These are phyloP conservation scores for Wasmannia auropunctata DNA, from an alignment of 1,140 invertebrate species.

Conservation along the genomic window DNA sequence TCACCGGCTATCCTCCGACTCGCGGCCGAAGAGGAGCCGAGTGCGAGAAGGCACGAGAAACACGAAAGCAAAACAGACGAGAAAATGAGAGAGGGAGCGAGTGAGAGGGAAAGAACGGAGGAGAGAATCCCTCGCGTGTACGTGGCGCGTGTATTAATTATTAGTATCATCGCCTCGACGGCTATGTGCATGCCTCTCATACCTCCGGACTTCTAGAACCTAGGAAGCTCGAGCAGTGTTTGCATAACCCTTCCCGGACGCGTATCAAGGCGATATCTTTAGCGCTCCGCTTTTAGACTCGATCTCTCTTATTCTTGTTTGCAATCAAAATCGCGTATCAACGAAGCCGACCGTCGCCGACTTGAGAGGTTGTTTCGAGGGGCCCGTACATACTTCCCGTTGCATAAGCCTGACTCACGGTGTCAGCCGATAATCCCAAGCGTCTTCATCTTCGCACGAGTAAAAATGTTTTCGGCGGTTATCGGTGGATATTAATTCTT, in stretches of 20 bases:
- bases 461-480: not conserved
- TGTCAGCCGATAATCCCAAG: not conserved
- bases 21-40: slow-evolving; percentile 1
- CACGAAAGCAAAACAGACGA: not conserved
- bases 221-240: slow-evolving; percentile 21
- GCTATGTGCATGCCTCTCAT: slow-evolving; percentile 12
- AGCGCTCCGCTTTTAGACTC: not conserved
- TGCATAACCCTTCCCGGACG: not conserved
- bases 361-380: slow-evolving; percentile 1
- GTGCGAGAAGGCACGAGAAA: not conserved
- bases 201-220: not conserved
- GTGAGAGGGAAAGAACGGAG: not conserved
- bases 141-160: slow-evolving; percentile 67
- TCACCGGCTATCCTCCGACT: slow-evolving; percentile 21
- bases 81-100: not conserved
- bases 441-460: not conserved
- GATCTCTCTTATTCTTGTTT: slow-evolving; percentile 22
- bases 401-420: not conserved
- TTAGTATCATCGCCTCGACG: slow-evolving; percentile 49
- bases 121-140: slow-evolving; percentile 1
- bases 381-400: not conserved
- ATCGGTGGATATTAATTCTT: slow-evolving; percentile 4
- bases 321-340: not conserved
- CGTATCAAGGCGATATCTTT: slow-evolving; percentile 3
- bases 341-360: not conserved